Evolutionary conservation across 2,888 invertebrate genomes (phyloP), one percentile per base, ranked within the genome.

Genomic region (Arge pagana): DNA sequence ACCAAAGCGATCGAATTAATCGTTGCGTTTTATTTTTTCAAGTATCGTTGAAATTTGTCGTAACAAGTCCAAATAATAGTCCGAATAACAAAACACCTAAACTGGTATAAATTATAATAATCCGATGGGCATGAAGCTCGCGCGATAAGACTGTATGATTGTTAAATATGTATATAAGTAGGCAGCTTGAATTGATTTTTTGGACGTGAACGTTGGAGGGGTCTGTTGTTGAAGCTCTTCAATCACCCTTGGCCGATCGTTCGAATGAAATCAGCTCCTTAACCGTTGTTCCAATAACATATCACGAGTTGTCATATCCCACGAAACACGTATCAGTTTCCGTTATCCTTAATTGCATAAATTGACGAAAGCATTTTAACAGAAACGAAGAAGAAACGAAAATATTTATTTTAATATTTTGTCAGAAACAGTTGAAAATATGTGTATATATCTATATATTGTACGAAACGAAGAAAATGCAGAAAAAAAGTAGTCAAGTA

Each of bases 61-160:
- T 18, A n/a, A 33, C n/a, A 10, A n/a, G 13, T 8, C 7, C n/a
- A 10, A 33, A 33, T n/a, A n/a, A 2, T 1, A 33, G 13, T 33
- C n/a, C n/a, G 7, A 33, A 33, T 33, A 33, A 33, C 13, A 33
- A 31, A 31, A 33, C 13, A 39, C 11, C n/a, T 18, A n/a, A 24
- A 40, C 19, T 8, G 10, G n/a, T n/a, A 45, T 19, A 35, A 45
- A 19, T 11, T 39, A 21, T 39, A 23, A 16, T 23, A 11, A 23
- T 39, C 8, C 19, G 10, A 18, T 36, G 6, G 18, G 10, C 28
- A 42, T 19, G 30, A 19, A 26, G 42, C 54, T 62, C 63, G 65
- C 59, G 62, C 60, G 58, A 74, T 71, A 74, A 75, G 75, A 75
- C 74, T 73, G 74, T 67, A 70, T 66, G 67, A 71, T 72, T 66